phyloP scores from a whole-genome alignment of 2,113 vertebrate genomes.

The Myiopsitta monachus region DNA sequence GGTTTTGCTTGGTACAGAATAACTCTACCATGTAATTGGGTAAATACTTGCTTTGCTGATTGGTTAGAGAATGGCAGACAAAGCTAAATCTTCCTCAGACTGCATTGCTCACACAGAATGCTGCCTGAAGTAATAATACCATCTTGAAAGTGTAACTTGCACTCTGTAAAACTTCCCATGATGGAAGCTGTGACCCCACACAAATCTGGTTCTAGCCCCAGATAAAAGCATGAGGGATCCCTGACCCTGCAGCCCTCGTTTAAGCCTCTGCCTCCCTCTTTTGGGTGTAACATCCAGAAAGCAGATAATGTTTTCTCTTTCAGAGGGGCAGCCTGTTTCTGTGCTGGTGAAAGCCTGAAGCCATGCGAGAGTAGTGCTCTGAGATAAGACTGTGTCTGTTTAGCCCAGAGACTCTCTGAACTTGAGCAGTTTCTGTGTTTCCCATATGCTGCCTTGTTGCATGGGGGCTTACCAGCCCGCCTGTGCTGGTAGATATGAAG shows the following conservation, averaged over 20 bases:
- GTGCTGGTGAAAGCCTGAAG: background rate
- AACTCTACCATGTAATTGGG: background rate
- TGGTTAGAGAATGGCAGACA: background rate
- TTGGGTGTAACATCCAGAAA: background rate
- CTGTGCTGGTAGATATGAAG: rapidly evolving
- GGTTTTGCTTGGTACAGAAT: background rate
- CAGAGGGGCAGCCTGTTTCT: background rate
- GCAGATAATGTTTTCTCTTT: background rate
- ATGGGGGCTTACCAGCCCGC: rapidly evolving
- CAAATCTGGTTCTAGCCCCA: background rate
- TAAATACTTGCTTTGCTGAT: background rate
- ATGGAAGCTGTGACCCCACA: background rate
- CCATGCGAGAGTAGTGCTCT: rapidly evolving
- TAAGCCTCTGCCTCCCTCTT: background rate
- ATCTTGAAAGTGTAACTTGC: background rate
- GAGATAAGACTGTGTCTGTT: background rate
- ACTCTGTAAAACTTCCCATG: background rate
- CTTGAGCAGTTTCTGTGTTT: background rate
- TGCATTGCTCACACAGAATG: rapidly evolving
- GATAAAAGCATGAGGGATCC: no score
- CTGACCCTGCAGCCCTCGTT: background rate
- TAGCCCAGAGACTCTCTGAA: background rate
- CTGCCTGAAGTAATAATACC: background rate
- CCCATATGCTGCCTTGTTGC: background rate
- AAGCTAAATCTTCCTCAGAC: background rate